phyloP scores from a whole-genome alignment of 2,797 vertebrate genomes.

The Antrozous pallidus region DNA sequence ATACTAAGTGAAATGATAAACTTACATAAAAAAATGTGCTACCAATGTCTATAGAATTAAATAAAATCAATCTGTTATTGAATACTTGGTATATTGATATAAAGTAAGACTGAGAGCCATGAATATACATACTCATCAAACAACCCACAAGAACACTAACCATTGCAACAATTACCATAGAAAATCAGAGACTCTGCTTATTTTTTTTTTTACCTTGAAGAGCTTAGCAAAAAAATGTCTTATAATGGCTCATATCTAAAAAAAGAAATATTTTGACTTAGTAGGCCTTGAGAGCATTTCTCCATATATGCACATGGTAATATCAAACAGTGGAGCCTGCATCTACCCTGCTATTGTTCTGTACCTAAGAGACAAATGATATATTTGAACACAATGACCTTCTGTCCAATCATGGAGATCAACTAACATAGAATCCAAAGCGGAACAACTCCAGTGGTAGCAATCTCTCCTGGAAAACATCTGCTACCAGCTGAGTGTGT shows the following conservation, averaged over 20 bases:
- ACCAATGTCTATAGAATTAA: background rate
- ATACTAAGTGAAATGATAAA: background rate
- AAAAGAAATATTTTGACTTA: background rate
- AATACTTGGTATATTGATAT: background rate
- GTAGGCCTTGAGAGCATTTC: background rate
- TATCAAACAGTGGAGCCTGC: background rate
- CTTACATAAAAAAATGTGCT: background rate
- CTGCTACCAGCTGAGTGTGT: slow-evolving; percentile 57
- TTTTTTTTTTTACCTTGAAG: background rate
- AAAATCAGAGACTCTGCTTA: background rate
- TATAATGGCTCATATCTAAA: background rate
- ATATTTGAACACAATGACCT: background rate
- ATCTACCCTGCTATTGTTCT: background rate
- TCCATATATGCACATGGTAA: background rate
- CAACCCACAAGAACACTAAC: background rate
- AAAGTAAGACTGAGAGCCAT: background rate
- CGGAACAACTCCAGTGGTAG: background rate
- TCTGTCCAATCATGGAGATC: background rate
- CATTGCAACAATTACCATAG: background rate
- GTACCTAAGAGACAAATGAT: background rate
- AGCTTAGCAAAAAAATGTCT: background rate
- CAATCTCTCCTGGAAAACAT: slow-evolving; percentile 51
- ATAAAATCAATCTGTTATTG: background rate
- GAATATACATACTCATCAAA: background rate
- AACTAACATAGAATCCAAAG: background rate